Base-by-base conservation (phyloP, 2,888 invertebrate genomes). In the Aplocera efformata region DNA sequence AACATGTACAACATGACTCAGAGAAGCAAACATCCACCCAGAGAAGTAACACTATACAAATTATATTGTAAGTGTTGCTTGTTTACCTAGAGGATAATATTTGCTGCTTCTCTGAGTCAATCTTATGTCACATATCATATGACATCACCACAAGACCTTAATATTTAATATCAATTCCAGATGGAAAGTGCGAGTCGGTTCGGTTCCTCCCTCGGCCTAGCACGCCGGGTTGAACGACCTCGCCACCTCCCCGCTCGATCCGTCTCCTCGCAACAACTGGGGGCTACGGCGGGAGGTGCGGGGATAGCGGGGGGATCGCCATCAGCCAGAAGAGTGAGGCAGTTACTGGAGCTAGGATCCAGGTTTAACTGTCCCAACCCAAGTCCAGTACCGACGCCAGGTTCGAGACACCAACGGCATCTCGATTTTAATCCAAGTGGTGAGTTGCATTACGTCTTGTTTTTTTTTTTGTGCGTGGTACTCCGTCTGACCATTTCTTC, bases 341-440 rank as follows among this genome's bases (percentile, higher is more conserved):
- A 96, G 68, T 83, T 96, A 17, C 80, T 96, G 44, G 96, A 96
- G 63, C 85, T 96, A 42, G 90, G 72, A 59, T 91, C 67, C 64
- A 89, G 63, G 63, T 90, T 88, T 42, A 90, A 89, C 60, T 90
- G 91, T 32, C 92, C 93, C 1, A 91, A 91, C 51, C 91, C 91
- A 13, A 93, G 93, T 67, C 93, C 93, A 0, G 93, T 93, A 30
- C 93, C 93, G 0, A 94, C 94, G 42, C 94, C 95, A 3, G 92
- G 94, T 39, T 94, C 95, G 8, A 92, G 94, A 34, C 90, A 95
- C 66, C 93, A 95, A 48, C 90, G 94, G 66, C 94, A 93, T 75
- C 90, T 96, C 56, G 96, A 96, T 78, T 96, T 96, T 59, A 96
- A 96, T 89, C 95, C 96, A 65, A 96, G 94, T 67, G 96, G 94